Percentiles rank a stretch among this genome's conserved stretches.
Evolutionary conservation across 1,140 invertebrate species (phyloP).

Genomic region (Pseudomyrmex concolor): DNA sequence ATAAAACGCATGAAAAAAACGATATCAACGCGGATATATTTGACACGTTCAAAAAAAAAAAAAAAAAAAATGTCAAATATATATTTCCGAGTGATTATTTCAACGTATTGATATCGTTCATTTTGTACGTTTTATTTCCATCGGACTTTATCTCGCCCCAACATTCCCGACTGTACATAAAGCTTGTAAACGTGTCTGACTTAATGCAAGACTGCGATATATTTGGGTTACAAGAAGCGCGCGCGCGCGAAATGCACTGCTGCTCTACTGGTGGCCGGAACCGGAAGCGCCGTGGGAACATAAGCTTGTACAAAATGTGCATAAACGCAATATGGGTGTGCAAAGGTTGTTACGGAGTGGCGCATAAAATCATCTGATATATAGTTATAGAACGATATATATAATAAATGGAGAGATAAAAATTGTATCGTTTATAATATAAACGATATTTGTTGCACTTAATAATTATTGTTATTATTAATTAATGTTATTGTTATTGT

Average conservation of each 20-base stretch:
- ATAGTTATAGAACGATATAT: not conserved
- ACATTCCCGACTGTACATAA: conserved; percentile 15
- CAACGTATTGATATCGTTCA: conserved; percentile 3
- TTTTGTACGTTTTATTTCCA: conserved; percentile 21
- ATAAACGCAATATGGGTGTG: not conserved
- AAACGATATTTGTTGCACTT: not conserved
- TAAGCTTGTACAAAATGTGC: not conserved
- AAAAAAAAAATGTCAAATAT: not conserved
- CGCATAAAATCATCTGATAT: not conserved
- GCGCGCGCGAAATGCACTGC: conserved; percentile 12
- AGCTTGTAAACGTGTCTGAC: conserved; percentile 47
- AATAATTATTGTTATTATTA: not conserved
- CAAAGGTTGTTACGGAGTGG: not conserved
- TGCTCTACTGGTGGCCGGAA: conserved; percentile 15
- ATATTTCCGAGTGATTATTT: conserved; percentile 10
- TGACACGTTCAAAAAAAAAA: too few species aligned
- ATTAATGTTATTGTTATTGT: not conserved
- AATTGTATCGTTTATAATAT: not conserved
- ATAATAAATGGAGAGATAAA: not conserved
- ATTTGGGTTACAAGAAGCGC: conserved; percentile 8
- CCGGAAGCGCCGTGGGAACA: conserved; percentile 8
- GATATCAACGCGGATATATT: too few species aligned
- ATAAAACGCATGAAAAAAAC: too few species aligned
- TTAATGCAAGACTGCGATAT: conserved; percentile 49
- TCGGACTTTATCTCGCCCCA: conserved; percentile 28